Evolutionary conservation across 2,888 invertebrate genomes (phyloP), one percentile per base, ranked within the genome.

Genomic region (Autographa pulchrina): DNA sequence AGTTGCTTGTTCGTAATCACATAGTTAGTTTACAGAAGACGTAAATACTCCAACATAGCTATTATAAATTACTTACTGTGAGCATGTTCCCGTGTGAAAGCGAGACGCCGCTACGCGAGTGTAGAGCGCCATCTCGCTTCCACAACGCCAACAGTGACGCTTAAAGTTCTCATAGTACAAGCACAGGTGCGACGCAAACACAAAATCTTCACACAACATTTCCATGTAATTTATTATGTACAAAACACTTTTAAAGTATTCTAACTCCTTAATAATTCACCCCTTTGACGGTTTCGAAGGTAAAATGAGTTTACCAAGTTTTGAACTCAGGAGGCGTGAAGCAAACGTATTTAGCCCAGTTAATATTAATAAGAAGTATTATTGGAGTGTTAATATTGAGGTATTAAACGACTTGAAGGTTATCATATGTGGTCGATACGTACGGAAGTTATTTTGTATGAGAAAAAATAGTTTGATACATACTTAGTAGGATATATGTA

Each of bases 171-270:
- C 7, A 5, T 41, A 41, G 13, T 13, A n/a, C n/a, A n/a, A 41
- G 41, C 41, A 41, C 13, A 41, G 41, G 41, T 41, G 41, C 13
- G 41, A 13, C 41, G 13, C 41, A 18, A 18, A 52, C n/a, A 52
- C 20, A 25, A 56, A 25, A 56, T 25, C 11, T 25, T 31, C 16
- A 32, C 32, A 16, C 25, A 58, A 31, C 58, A 59, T 59, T 59
- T 31, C 32, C 14, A 14, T 59, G 59, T 59, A 32, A 59, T 59
- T 59, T 32, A 31, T 16, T 59, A 59, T 59, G 59, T 31, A 59
- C 59, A 59, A 59, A 32, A 59, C 59, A 59, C 32, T 25, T 59
- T 25, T n/a, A 32, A 59, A 59, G 32, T 59, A 59, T 32, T 54
- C 56, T 14, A 32, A 31, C 32, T 59, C 31, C 7, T 59, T 59